phyloP scores from a whole-genome alignment of 2,797 vertebrate genomes.

The Psittacula echo region DNA sequence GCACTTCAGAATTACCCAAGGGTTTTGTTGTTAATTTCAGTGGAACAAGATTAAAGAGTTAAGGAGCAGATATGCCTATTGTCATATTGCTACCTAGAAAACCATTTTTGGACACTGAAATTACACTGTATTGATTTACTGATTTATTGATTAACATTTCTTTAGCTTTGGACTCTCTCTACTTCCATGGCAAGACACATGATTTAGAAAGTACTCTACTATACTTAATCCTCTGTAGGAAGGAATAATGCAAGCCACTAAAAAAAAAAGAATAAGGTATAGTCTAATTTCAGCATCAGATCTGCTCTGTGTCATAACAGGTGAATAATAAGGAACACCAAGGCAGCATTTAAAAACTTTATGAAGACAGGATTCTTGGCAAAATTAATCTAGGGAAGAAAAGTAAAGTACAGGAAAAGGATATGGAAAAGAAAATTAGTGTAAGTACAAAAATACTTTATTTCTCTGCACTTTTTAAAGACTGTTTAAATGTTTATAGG shows the following conservation, averaged over 20 bases:
- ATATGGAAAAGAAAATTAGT: neutral
- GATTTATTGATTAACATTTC: neutral
- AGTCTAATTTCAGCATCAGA: neutral
- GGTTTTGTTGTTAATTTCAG: neutral
- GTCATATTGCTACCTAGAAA: neutral
- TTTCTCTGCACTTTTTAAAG: neutral
- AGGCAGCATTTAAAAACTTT: neutral
- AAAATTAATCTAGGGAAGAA: neutral
- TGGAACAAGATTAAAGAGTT: neutral
- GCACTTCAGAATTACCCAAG: neutral
- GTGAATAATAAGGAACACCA: neutral
- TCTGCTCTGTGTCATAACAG: neutral
- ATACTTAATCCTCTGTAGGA: neutral
- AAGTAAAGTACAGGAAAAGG: neutral
- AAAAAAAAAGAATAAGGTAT: neutral
- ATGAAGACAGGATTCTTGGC: neutral
- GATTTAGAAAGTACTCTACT: conserved; percentile 17
- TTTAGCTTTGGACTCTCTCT: neutral
- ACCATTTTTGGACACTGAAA: neutral
- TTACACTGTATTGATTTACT: neutral
- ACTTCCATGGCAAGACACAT: neutral
- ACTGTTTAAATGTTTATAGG: neutral
- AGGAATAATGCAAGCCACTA: neutral
- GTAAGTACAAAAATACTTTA: neutral
- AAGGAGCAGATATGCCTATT: neutral